Percentiles rank a stretch among this genome's conserved stretches.
These are phyloP conservation scores for Stegodyphus mimosarum DNA, from an alignment of 1,140 invertebrate genomes.

Conservation along the genomic window DNA sequence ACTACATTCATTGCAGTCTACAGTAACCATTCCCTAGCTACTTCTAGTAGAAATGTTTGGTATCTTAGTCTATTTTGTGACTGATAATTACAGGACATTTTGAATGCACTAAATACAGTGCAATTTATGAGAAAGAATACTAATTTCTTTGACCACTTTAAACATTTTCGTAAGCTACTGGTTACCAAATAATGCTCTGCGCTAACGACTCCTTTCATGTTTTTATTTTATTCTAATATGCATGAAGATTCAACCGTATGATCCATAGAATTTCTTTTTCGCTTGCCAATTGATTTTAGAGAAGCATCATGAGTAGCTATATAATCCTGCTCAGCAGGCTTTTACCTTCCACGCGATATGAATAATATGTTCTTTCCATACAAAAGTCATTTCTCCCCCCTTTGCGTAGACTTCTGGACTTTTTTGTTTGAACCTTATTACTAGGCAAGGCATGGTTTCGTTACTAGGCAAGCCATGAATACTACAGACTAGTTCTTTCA, in stretches of 20 bases:
- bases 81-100: not conserved
- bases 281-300: constrained; percentile 1
- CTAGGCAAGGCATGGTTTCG: too few relatives aligned
- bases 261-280: constrained; percentile 7
- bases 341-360: not conserved
- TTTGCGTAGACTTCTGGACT: not conserved
- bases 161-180: not conserved
- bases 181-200: not conserved
- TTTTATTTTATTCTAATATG: constrained; percentile 1
- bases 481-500: constrained; percentile 1
- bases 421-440: too few relatives aligned
- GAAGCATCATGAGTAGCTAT: constrained; percentile 6
- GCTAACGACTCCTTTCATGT: constrained; percentile 5
- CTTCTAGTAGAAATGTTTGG: constrained; percentile 14
- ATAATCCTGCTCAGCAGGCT: not conserved
- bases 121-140: constrained; percentile 3
- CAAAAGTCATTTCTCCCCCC: constrained; percentile 16
- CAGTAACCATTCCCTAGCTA: not conserved
- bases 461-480: not conserved
- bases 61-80: not conserved
- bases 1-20: too few relatives aligned
- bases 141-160: constrained; percentile 13
- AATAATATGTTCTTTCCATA: not conserved
- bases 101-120: constrained; percentile 9
- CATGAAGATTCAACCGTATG: not conserved